Conservation (phyloP, 2,888 invertebrate genomes). For the Dynastes hyllus region DNA sequence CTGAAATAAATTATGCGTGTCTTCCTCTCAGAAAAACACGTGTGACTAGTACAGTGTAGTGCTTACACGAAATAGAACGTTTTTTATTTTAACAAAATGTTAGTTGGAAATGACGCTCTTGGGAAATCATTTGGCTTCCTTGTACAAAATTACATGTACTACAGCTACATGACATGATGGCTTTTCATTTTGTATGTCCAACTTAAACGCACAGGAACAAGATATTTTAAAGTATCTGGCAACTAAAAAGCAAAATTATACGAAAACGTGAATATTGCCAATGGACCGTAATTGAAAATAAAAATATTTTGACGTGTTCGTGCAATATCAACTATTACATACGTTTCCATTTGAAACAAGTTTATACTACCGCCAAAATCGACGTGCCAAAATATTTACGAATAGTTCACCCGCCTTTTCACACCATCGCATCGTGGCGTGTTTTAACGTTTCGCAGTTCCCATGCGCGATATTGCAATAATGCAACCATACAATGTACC, state of each 20-base stretch:
- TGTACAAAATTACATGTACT: too few species aligned
- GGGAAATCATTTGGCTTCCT: too few species aligned
- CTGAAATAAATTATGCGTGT: too few species aligned
- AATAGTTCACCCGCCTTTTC: not conserved
- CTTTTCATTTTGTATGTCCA: too few species aligned
- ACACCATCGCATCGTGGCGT: not conserved
- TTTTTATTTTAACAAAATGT: too few species aligned
- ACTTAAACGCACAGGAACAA: too few species aligned
- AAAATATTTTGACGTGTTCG: conserved; percentile 10
- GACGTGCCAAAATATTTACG: conserved; percentile 6
- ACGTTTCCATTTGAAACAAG: conserved; percentile 4
- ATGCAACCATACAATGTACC: too few species aligned
- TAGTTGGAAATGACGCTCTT: too few species aligned
- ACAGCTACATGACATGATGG: too few species aligned
- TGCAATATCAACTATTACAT: not conserved
- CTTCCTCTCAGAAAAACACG: too few species aligned
- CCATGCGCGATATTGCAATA: not conserved
- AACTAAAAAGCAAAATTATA: not conserved
- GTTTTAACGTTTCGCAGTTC: not conserved
- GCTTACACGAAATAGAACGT: too few species aligned
- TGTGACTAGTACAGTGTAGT: too few species aligned
- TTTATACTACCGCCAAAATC: not conserved
- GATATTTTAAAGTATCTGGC: not conserved
- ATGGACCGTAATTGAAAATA: conserved; percentile 1
- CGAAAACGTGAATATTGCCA: not conserved